Conservation (phyloP, 1,140 invertebrate genomes). For the Orchestia grillus region DNA sequence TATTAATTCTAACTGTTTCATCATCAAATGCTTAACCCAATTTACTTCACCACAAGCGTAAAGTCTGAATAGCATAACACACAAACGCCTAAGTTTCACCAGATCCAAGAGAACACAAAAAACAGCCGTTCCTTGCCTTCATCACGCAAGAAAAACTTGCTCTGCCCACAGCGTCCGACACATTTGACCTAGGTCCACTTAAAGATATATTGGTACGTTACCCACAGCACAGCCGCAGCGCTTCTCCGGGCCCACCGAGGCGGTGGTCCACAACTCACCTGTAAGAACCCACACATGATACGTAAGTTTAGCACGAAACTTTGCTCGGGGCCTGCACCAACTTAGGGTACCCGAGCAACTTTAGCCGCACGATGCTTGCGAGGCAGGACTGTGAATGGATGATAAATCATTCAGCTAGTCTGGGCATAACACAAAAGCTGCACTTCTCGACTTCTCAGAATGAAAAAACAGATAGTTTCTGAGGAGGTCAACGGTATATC, state of each 20-base stretch:
- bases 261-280: neutral
- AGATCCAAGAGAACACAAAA: neutral
- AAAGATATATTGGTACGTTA: neutral
- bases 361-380: neutral
- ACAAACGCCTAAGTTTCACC: neutral
- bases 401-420: neutral
- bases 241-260: too few relatives aligned
- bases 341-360: neutral
- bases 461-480: neutral
- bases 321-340: neutral
- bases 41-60: too few relatives aligned
- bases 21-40: too few relatives aligned
- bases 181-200: neutral
- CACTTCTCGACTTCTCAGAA: neutral
- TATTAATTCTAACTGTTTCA: too few relatives aligned
- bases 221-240: neutral
- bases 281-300: neutral
- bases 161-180: neutral
- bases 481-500: neutral
- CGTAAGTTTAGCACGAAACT: neutral
- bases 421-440: neutral
- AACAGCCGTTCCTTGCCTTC: neutral
- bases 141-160: neutral
- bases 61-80: neutral
- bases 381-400: neutral